Evolutionary conservation across 2,888 invertebrate species (phyloP).

Genomic region (Cheilosia variabilis): DNA sequence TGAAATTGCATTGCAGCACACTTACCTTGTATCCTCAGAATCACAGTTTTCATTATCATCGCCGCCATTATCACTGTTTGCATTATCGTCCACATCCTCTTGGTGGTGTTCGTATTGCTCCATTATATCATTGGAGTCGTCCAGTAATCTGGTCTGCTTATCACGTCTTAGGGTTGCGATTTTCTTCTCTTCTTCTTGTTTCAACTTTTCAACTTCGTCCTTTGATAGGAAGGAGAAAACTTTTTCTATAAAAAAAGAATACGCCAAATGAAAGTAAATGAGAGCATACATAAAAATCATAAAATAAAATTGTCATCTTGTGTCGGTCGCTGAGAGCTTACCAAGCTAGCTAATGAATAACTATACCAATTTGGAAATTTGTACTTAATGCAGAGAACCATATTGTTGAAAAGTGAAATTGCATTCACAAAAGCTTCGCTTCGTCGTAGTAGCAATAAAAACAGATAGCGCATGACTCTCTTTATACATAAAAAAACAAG

Average conservation of each 20-base stretch:
- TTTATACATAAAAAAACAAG: too few species aligned
- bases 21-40: conserved; percentile 76
- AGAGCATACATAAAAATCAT: conserved; percentile 66
- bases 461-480: too few species aligned
- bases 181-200: conserved; percentile 96
- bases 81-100: conserved; percentile 78
- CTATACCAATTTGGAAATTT: too few species aligned
- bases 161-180: conserved; percentile 86
- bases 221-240: conserved; percentile 96
- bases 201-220: conserved; percentile 96
- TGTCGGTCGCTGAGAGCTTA: conserved; percentile 40
- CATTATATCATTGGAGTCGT: conserved; percentile 81
- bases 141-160: conserved; percentile 82
- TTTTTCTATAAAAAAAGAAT: conserved; percentile 86
- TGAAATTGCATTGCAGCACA: conserved; percentile 31
- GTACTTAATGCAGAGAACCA: conserved; percentile 21
- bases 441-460: too few species aligned
- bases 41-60: conserved; percentile 76
- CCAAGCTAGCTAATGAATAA: conserved; percentile 16
- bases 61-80: conserved; percentile 76
- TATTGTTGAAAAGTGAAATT: too few species aligned
- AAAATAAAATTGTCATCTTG: conserved; percentile 50
- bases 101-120: conserved; percentile 79
- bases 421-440: too few species aligned
- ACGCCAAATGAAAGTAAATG: conserved; percentile 63